These are phyloP conservation scores for Tetranychus truncatus DNA, from an alignment of 2,888 invertebrate genomes.

Conservation along the genomic window DNA sequence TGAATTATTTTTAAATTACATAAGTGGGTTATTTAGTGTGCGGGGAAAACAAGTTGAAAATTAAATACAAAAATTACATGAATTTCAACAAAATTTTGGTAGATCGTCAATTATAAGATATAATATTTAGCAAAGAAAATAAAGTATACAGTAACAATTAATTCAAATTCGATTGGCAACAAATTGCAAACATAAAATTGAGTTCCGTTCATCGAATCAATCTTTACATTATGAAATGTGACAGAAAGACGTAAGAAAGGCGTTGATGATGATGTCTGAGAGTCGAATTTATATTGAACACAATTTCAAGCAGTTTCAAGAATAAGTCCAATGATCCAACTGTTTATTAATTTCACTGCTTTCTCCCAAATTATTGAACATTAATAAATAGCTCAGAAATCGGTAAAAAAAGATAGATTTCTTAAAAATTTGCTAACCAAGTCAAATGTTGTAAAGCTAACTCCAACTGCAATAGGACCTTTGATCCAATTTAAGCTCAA, in stretches of 20 bases:
- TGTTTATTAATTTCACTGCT: too few relatives aligned
- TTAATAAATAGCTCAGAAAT: not conserved
- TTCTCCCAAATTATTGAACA: not conserved
- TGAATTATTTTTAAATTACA: too few relatives aligned
- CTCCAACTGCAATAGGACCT: conserved; percentile 52
- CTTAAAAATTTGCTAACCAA: conserved; percentile 11
- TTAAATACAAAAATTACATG: too few relatives aligned
- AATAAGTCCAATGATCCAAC: not conserved
- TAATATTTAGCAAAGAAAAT: not conserved
- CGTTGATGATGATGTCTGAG: not conserved
- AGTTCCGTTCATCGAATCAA: too few relatives aligned
- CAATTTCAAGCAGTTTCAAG: not conserved
- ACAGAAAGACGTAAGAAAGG: not conserved
- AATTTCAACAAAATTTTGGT: too few relatives aligned
- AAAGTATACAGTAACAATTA: not conserved
- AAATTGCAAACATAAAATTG: too few relatives aligned
- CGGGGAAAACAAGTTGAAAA: too few relatives aligned
- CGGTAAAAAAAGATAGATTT: conserved; percentile 3
- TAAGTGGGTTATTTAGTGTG: too few relatives aligned
- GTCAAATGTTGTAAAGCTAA: conserved; percentile 90
- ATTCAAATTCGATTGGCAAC: not conserved
- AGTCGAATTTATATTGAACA: not conserved
- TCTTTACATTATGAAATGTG: not conserved
- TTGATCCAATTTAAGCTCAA: conserved; percentile 97
- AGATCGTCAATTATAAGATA: not conserved